A percentile compares a stretch with the other conserved stretches of the same genome.
These are phyloP conservation scores for Euplexia lucipara DNA, from an alignment of 2,888 invertebrate genomes.

Conservation along the genomic window DNA sequence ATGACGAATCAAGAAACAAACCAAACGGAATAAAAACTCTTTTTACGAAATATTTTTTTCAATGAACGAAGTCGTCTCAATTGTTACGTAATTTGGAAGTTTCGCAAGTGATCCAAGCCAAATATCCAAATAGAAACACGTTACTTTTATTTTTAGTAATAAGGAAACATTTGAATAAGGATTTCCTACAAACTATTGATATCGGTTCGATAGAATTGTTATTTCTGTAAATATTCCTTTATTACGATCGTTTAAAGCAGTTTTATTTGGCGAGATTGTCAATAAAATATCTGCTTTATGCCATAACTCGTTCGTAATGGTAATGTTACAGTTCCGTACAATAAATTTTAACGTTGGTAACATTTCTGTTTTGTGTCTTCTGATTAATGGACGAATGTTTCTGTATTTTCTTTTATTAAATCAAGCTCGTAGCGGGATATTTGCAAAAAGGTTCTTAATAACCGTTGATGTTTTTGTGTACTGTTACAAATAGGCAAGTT, in stretches of 20 bases:
- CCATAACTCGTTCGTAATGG: constrained; percentile 68
- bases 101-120: background rate
- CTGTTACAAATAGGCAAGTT: background rate
- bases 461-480: constrained; percentile 8
- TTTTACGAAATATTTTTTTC: constrained; percentile 14
- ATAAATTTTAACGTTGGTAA: constrained; percentile 64
- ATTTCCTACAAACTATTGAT: constrained; percentile 51
- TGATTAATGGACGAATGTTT: constrained; percentile 61
- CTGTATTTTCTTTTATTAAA: constrained; percentile 57
- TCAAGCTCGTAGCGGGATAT: constrained; percentile 21
- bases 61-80: constrained; percentile 1
- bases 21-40: background rate
- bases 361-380: constrained; percentile 59
- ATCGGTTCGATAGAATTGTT: constrained; percentile 41
- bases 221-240: constrained; percentile 58
- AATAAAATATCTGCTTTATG: constrained; percentile 72
- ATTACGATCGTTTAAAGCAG: constrained; percentile 61
- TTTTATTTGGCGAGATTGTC: constrained; percentile 70
- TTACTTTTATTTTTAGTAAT: constrained; percentile 41
- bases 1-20: constrained; percentile 14
- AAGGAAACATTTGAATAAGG: constrained; percentile 49
- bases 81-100: background rate
- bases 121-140: constrained; percentile 37
- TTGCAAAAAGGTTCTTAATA: constrained; percentile 37
- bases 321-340: constrained; percentile 64